Evolutionary conservation across 2,113 vertebrate species (phyloP).

Genomic region (Platichthys stellatus): DNA sequence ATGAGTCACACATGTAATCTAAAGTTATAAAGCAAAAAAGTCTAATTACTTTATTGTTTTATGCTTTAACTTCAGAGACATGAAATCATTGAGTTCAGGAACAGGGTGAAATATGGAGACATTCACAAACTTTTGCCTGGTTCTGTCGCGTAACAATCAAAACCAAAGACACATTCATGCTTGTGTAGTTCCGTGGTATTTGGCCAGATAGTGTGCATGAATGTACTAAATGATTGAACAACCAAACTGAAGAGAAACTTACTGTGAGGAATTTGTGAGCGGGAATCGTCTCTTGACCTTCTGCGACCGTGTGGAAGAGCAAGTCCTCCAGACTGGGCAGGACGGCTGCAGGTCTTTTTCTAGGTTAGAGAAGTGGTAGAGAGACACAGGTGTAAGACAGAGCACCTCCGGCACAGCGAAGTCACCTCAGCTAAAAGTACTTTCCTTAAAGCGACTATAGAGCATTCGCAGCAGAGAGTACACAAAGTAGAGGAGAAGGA

Average conservation of each 20-base stretch:
- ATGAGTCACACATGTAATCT: neutral
- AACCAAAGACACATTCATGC: neutral
- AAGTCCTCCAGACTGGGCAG: slow-evolving; percentile 93
- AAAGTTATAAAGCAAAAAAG: neutral
- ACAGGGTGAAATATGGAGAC: neutral
- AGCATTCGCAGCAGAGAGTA: no score
- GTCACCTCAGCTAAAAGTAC: fast-evolving
- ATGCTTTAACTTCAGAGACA: neutral
- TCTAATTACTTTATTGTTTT: neutral
- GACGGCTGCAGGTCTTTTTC: slow-evolving; percentile 87
- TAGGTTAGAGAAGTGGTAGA: slow-evolving; percentile 41
- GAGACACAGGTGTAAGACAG: neutral
- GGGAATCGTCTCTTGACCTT: slow-evolving; percentile 77
- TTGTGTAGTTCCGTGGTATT: neutral
- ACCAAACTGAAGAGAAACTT: slow-evolving; percentile 63
- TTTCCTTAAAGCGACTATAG: neutral
- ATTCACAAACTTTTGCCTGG: neutral
- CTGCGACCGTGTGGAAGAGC: slow-evolving; percentile 92
- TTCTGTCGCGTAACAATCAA: neutral
- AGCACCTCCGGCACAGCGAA: neutral
- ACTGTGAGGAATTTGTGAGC: slow-evolving; percentile 90
- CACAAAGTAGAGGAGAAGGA: neutral
- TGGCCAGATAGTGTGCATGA: no score
- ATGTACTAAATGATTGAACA: neutral
- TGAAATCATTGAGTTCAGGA: neutral